Evolutionary conservation across 2,888 invertebrate species (phyloP).

Genomic region (Conus canariensis): DNA sequence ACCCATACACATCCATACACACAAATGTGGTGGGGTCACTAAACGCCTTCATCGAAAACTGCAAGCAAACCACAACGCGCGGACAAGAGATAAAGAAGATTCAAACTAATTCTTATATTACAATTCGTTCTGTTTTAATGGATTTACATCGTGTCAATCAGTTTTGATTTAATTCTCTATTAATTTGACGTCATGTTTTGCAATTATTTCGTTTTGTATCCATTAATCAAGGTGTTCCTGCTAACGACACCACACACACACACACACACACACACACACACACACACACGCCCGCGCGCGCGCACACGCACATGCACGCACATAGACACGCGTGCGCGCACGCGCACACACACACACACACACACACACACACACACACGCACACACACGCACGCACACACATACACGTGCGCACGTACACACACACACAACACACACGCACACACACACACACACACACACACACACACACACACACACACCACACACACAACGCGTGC

Average conservation of each 20-base stretch:
- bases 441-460: not conserved
- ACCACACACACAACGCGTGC: not conserved
- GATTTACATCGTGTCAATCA: too few relatives aligned
- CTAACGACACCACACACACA: not conserved
- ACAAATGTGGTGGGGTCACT: too few relatives aligned
- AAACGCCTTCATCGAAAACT: too few relatives aligned
- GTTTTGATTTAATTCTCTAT: too few relatives aligned
- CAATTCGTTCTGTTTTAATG: too few relatives aligned
- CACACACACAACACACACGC: not conserved
- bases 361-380: not conserved
- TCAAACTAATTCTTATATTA: too few relatives aligned
- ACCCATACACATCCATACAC: too few relatives aligned
- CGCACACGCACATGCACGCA: not conserved
- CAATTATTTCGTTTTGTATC: too few relatives aligned
- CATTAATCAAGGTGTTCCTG: not conserved
- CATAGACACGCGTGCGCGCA: not conserved
- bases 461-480: not conserved
- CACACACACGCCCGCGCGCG: not conserved
- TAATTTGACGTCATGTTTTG: too few relatives aligned
- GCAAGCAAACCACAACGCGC: too few relatives aligned
- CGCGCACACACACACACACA: not conserved
- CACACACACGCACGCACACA: not conserved
- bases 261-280: not conserved
- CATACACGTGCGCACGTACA: not conserved
- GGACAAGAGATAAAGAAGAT: too few relatives aligned